phyloP scores from a whole-genome alignment of 1,140 invertebrate genomes.

The Diprion similis region DNA sequence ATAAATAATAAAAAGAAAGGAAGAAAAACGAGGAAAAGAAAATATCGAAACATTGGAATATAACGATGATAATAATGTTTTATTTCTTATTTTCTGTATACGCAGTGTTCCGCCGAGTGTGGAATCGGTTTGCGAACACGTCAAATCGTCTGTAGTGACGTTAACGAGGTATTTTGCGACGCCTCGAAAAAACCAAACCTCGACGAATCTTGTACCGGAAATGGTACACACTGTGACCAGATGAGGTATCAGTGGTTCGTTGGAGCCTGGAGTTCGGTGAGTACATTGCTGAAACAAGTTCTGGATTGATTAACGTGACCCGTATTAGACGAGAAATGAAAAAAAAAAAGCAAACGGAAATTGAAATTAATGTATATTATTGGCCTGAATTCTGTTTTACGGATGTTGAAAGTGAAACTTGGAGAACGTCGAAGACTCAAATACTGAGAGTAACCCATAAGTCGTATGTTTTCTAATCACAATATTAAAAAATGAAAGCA shows the following conservation, averaged over 20 bases:
- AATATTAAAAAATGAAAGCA: too few species aligned
- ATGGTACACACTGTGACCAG: neutral
- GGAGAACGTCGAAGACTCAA: too few species aligned
- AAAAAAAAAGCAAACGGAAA: too few species aligned
- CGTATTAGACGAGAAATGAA: too few species aligned
- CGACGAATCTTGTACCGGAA: neutral
- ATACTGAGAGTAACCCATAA: too few species aligned
- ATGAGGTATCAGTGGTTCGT: slow-evolving; percentile 1
- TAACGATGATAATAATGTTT: slow-evolving; percentile 10
- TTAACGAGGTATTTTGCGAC: neutral
- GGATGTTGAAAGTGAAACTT: too few species aligned
- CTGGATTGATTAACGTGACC: too few species aligned
- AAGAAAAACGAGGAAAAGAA: neutral
- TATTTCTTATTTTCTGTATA: slow-evolving; percentile 1
- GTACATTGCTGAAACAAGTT: neutral
- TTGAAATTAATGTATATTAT: too few species aligned
- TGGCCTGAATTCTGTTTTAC: too few species aligned
- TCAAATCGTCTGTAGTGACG: slow-evolving; percentile 5
- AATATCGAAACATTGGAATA: slow-evolving; percentile 18
- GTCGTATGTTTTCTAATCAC: too few species aligned
- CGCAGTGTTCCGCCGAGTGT: slow-evolving; percentile 49
- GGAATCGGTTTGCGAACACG: slow-evolving; percentile 40
- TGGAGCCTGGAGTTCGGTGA: neutral
- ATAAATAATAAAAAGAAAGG: too few species aligned
- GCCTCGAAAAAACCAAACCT: neutral